phyloP scores from a whole-genome alignment of 2,797 vertebrate genomes.

The Tadarida brasiliensis region DNA sequence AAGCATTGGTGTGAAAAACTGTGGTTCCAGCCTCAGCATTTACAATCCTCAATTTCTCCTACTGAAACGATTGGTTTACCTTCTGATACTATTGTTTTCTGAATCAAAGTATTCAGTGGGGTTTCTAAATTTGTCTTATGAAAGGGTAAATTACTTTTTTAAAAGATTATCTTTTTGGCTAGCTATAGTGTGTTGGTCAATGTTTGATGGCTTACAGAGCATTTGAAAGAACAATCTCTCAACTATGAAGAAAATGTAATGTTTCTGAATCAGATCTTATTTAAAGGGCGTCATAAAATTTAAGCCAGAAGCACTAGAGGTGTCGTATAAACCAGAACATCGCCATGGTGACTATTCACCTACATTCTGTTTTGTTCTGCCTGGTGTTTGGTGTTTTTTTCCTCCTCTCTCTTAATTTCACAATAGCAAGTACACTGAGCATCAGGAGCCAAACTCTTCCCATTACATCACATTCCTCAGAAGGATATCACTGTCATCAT shows the following conservation, averaged over 20 bases:
- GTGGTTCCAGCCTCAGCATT: neutral
- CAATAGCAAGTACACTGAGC: neutral
- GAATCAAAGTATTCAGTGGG: neutral
- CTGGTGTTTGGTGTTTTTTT: neutral
- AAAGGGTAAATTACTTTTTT: neutral
- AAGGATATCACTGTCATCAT: neutral
- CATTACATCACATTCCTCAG: neutral
- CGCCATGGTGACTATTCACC: neutral
- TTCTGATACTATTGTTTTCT: neutral
- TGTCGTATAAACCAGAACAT: neutral
- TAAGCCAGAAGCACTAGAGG: neutral
- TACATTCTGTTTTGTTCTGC: neutral
- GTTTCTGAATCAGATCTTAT: neutral
- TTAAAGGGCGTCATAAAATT: neutral
- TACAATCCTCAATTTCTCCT: slow-evolving; percentile 12
- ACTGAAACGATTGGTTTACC: neutral
- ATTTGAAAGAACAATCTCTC: slow-evolving; percentile 42
- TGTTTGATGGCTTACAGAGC: neutral
- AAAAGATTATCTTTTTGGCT: neutral
- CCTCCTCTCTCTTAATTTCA: neutral
- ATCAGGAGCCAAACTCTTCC: neutral
- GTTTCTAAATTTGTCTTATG: neutral
- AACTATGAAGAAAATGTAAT: neutral
- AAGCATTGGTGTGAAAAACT: neutral
- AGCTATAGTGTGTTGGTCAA: neutral